phyloP scores from a whole-genome alignment of 1,140 invertebrate species.

The Lepidurus couesii region DNA sequence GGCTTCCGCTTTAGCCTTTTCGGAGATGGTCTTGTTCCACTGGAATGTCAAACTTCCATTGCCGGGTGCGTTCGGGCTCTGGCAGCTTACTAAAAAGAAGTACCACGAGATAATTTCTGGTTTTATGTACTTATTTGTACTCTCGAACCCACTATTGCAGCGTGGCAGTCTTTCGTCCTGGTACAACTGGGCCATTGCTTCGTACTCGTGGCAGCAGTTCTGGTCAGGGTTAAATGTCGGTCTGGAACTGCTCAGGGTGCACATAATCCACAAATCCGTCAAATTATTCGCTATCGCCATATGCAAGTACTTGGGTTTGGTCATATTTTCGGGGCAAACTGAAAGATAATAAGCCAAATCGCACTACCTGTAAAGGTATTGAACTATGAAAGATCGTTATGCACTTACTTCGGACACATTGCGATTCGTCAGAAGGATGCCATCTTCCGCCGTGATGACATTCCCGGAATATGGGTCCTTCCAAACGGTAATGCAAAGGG shows the following conservation, averaged over 20 bases:
- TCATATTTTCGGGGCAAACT: background rate
- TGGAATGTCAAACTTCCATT: background rate
- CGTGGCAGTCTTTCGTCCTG: background rate
- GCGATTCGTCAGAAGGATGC: background rate
- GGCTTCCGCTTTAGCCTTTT: background rate
- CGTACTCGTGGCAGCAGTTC: conserved; percentile 7
- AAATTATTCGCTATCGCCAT: background rate
- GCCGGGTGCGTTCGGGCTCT: background rate
- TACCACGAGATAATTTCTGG: background rate
- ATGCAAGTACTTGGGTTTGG: background rate
- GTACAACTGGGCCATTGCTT: background rate
- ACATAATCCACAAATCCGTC: conserved; percentile 1
- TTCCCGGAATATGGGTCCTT: background rate
- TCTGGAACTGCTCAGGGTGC: background rate
- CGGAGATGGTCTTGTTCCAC: background rate
- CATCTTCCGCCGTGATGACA: background rate
- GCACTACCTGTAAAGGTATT: background rate
- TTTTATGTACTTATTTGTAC: background rate
- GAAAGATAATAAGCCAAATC: background rate
- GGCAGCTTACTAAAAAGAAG: background rate
- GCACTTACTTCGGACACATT: background rate
- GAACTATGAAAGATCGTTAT: too few species aligned
- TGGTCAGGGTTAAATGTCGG: conserved; percentile 2
- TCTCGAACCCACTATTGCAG: background rate
- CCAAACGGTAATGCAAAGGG: background rate